phyloP scores from a whole-genome alignment of 2,113 vertebrate genomes.

The Capreolus pygargus region DNA sequence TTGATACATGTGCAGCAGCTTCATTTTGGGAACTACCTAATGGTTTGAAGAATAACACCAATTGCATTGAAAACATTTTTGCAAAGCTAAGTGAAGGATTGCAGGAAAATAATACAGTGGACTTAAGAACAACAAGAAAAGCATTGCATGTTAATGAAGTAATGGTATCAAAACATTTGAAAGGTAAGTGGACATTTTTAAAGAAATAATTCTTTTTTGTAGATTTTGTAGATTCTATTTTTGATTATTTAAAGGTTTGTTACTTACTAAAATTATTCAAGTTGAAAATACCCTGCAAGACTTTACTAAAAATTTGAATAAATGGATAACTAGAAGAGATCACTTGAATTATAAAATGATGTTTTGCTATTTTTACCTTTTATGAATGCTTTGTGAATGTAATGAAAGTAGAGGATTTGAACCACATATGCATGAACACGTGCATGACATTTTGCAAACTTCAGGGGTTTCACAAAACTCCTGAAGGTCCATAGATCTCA shows the following conservation, averaged over 20 bases:
- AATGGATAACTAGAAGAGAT: not conserved
- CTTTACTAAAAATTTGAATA: not conserved
- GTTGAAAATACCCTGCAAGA: not conserved
- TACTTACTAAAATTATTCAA: not conserved
- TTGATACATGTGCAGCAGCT: not conserved
- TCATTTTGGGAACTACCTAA: not conserved
- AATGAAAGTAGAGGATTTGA: not conserved
- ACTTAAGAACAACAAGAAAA: not conserved
- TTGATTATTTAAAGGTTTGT: slow-evolving; percentile 19
- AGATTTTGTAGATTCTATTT: not conserved
- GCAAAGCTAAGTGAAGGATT: not conserved
- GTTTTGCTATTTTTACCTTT: not conserved
- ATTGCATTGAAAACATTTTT: not conserved
- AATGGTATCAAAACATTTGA: not conserved
- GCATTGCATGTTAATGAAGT: slow-evolving; percentile 22
- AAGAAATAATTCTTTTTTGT: not conserved
- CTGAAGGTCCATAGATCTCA: not conserved
- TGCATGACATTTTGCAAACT: not conserved
- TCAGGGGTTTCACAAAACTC: not conserved
- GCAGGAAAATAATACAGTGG: slow-evolving; percentile 7
- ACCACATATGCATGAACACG: not conserved
- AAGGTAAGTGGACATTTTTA: slow-evolving; percentile 22
- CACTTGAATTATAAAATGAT: not conserved
- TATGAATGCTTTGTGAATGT: not conserved
- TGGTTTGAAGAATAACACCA: not conserved